Evolutionary conservation across 2,888 invertebrate genomes (phyloP), one percentile per base, ranked within the genome.

Genomic region (Polia nebulosa): DNA sequence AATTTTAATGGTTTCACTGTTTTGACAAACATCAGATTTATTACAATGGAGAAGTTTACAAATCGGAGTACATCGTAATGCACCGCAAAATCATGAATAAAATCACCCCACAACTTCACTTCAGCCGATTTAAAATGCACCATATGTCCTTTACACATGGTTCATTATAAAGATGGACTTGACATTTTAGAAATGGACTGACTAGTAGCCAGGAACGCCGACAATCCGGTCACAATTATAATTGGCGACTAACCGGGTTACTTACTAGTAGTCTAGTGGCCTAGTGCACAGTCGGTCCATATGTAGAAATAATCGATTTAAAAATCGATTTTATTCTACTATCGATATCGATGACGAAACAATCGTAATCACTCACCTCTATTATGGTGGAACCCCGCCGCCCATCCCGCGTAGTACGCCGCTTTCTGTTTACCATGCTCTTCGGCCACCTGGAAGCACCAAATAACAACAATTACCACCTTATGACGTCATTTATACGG

Each of bases 371-470:
- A 79, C 87, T 90, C 81, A 95, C 95, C 95, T 93, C 95, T 92
- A 86, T 96, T 96, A 78, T 97, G 97, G 72, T 96, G 96, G 87
- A 96, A 96, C 3, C 97, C 97, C 0, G 97, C 97, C 85, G 97
- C 96, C 96, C 97, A 97, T 8, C 97, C 97, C 3, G 97, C 97
- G 88, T 97, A 97, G 90, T 97, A 97, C 5, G 97, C 97, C 20
- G 98, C 97, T 86, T 98, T 98, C 90, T 97, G 97, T 88, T 98
- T 97, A 4, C 98, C 98, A 84, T 98, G 98, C 89, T 98, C 98
- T 87, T 98, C 98, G 0, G 98, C 98, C 83, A 97, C 97, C 95
- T 95, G 82, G 0, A 89, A 89, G 51, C 47, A 22, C 32, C 41
- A 62, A 65, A 67, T 6, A 7, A 0, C n/a, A 15, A 27, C 7